phyloP scores from a whole-genome alignment of 2,797 vertebrate species.

The Epinephelus awoara region DNA sequence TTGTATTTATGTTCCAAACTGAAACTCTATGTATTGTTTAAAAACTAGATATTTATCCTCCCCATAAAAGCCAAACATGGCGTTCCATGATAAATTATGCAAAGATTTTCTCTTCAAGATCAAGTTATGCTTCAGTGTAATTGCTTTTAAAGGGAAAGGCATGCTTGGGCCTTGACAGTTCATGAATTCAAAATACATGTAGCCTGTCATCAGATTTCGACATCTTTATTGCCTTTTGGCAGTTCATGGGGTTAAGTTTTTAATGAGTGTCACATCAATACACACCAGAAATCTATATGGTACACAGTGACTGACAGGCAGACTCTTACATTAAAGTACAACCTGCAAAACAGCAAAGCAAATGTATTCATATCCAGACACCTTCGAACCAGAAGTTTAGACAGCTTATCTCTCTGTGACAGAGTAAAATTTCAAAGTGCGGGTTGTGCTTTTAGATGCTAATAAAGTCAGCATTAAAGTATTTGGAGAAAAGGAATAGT shows the following conservation, averaged over 20 bases:
- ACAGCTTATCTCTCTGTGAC: conserved; percentile 14
- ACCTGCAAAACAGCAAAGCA: background rate
- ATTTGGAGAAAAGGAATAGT: conserved; percentile 29
- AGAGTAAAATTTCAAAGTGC: conserved; percentile 26
- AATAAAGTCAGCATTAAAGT: conserved; percentile 53
- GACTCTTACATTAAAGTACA: conserved; percentile 15
- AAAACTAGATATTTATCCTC: conserved; percentile 27
- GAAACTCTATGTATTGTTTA: conserved; percentile 17
- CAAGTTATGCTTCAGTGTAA: conserved; percentile 58
- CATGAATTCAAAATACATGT: conserved; percentile 48
- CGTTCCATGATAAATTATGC: conserved; percentile 55
- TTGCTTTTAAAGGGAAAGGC: conserved; percentile 46
- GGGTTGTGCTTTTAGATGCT: conserved; percentile 26
- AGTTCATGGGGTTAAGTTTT: conserved; percentile 35
- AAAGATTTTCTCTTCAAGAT: conserved; percentile 45
- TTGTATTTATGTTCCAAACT: conserved; percentile 13
- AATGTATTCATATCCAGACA: conserved; percentile 15
- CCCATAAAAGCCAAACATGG: conserved; percentile 21
- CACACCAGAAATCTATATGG: conserved; percentile 18
- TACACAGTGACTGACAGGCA: background rate
- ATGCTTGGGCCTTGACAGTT: conserved; percentile 46
- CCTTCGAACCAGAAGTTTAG: conserved; percentile 27
- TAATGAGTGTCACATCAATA: conserved; percentile 47
- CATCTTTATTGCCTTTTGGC: conserved; percentile 44
- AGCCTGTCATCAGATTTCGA: conserved; percentile 43